A percentile compares a stretch with the other conserved stretches of the same genome.
Conservation (phyloP, 2,797 vertebrate genomes). For the Sorex maritimensis region DNA sequence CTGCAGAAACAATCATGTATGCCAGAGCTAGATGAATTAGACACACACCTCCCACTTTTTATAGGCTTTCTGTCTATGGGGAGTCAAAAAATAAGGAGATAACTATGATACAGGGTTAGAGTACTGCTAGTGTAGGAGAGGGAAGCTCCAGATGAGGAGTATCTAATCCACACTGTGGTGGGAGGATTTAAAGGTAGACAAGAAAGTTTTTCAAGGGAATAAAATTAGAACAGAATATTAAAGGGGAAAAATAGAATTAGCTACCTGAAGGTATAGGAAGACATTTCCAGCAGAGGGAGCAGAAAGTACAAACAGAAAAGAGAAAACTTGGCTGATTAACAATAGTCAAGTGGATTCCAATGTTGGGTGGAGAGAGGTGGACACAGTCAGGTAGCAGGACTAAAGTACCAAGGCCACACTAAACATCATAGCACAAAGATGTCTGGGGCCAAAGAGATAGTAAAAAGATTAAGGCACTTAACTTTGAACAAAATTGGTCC, state of each 20-base stretch:
- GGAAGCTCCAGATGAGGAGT: not conserved
- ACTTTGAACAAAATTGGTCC: too few species aligned
- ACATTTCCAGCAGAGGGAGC: not conserved
- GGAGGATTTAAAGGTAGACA: not conserved
- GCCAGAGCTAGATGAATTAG: not conserved
- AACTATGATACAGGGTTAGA: not conserved
- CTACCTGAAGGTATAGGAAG: slow-evolving; percentile 32
- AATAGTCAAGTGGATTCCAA: not conserved
- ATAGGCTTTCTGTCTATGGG: not conserved
- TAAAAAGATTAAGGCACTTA: too few species aligned
- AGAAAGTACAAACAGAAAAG: not conserved
- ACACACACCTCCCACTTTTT: slow-evolving; percentile 26
- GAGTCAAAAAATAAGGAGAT: not conserved
- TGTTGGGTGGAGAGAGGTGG: not conserved
- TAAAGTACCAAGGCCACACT: not conserved
- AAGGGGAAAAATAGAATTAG: not conserved
- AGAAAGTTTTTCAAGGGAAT: slow-evolving; percentile 39
- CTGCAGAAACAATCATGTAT: not conserved
- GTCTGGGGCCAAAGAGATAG: too few species aligned
- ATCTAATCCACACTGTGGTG: not conserved
- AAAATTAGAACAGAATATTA: not conserved
- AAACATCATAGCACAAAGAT: not conserved
- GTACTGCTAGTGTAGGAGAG: not conserved
- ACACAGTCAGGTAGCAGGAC: not conserved
- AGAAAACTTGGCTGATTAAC: not conserved